A percentile compares a stretch with the other conserved stretches of the same genome.
Evolutionary conservation across 2,888 invertebrate genomes (phyloP).

Genomic region (Parasteatoda lunata): DNA sequence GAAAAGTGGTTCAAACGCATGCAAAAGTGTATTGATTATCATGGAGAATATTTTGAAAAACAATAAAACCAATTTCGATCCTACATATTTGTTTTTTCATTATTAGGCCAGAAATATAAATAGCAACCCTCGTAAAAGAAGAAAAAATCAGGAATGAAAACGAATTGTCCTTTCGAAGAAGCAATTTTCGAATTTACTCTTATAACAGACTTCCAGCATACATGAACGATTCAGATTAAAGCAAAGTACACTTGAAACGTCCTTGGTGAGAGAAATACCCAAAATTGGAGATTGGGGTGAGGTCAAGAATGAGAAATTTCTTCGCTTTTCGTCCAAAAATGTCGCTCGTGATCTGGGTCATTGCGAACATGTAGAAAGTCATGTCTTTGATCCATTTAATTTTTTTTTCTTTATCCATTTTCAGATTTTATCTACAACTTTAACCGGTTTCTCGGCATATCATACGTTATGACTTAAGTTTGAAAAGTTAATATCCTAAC

Average conservation of each 20-base stretch:
- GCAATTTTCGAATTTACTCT: too few species aligned
- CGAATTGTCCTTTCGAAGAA: too few species aligned
- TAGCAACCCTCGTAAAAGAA: too few species aligned
- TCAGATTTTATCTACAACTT: not conserved
- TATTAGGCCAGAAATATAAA: too few species aligned
- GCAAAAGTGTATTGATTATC: too few species aligned
- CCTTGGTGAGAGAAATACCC: not conserved
- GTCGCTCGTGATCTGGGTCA: conserved; percentile 39
- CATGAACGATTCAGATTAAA: not conserved
- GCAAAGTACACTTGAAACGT: too few species aligned
- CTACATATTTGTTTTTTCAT: too few species aligned
- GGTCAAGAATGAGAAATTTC: not conserved
- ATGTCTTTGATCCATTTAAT: not conserved
- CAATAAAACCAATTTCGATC: too few species aligned
- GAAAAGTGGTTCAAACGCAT: too few species aligned
- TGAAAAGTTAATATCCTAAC: not conserved
- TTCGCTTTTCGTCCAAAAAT: conserved; percentile 14
- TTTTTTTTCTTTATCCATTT: not conserved
- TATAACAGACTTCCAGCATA: not conserved
- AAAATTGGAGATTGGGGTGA: not conserved
- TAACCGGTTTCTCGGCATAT: not conserved
- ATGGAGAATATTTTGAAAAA: too few species aligned
- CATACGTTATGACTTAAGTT: not conserved
- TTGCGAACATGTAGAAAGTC: conserved; percentile 27
- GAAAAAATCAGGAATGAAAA: too few species aligned